Evolutionary conservation across 2,113 vertebrate genomes (phyloP).

Genomic region (Psittacula cyanocephala): DNA sequence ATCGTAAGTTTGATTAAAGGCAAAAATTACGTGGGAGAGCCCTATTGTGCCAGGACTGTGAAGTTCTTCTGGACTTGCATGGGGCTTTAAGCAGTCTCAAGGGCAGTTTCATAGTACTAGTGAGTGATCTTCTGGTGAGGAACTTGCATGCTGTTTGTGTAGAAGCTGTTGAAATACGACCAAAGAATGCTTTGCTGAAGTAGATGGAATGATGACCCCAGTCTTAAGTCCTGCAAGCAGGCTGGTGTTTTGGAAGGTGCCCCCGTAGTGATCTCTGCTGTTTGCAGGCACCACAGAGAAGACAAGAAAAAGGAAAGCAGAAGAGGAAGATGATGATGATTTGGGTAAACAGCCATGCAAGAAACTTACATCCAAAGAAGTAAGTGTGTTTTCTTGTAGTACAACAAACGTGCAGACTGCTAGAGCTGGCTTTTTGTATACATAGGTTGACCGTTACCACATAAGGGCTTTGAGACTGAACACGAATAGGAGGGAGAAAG

Average conservation of each 20-base stretch:
- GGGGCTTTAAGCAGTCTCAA: not conserved
- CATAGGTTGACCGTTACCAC: accelerated
- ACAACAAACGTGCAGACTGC: not conserved
- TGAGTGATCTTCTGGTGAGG: not conserved
- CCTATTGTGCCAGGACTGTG: not conserved
- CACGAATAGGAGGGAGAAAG: not conserved
- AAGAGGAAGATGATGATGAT: constrained; percentile 61
- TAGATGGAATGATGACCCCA: not conserved
- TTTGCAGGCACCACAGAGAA: constrained; percentile 59
- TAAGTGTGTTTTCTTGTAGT: constrained; percentile 41
- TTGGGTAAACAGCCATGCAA: constrained; percentile 16
- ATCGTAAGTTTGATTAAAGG: not conserved
- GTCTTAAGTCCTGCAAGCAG: not conserved
- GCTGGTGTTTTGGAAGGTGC: not conserved
- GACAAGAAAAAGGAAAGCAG: constrained; percentile 82
- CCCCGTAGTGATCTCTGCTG: not conserved
- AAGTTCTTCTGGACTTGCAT: not conserved
- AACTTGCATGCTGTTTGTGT: not conserved
- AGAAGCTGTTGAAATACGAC: not conserved
- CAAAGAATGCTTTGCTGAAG: not conserved
- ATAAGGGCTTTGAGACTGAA: not conserved
- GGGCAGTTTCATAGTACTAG: not conserved
- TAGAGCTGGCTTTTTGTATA: not conserved
- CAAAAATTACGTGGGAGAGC: not conserved
- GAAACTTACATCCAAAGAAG: constrained; percentile 90